Evolutionary conservation across 2,888 invertebrate genomes (phyloP), one percentile per base, ranked within the genome.

Genomic region (Plagodis pulveraria): DNA sequence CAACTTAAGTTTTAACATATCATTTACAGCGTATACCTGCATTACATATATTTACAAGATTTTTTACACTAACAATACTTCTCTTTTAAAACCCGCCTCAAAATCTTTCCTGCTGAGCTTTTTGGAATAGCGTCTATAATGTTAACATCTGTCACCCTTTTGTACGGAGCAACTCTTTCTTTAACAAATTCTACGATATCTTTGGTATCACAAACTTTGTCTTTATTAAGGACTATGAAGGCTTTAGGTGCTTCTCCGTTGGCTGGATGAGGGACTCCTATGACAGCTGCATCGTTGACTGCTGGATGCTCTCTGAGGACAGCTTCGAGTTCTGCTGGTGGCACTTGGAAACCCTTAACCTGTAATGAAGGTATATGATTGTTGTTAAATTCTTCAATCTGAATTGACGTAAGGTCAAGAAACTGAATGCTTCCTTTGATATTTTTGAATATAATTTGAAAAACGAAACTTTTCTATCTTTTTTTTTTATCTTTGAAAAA

Each of bases 321-420:
- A 38, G 94, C 96, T 87, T 98, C 98, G 38, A 98, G 83, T 82
- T 98, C 98, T 0, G 98, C 98, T 34, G 98, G 98, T 5, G 98
- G 95, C 6, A 98, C 98, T 95, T 97, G 94, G 80, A 92, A 95
- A 5, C 94, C 95, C 87, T 94, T 95, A 0, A 96, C 96, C 92
- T 92, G 80, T 10, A 34, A 45, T 34, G 45, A 32, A 12, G 0
- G 8, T 32, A 44, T 32, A 44, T 43, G 7, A 2, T 42, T 10
- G 11, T 38, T 38, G 9, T 9, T 38, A 51, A 38, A 65, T 38
- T 9, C 6, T 1, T 5, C 38, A 41, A 32, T 46, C 22, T 40
- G 40, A 6, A 9, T 22, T 22, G 22, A 22, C 22, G 22, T 22
- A 22, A 22, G 22, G 22, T 22, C 22, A 22, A 22, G 22, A 4